Evolutionary conservation across 2,888 invertebrate species (phyloP).

Genomic region (Mythimna pallens): DNA sequence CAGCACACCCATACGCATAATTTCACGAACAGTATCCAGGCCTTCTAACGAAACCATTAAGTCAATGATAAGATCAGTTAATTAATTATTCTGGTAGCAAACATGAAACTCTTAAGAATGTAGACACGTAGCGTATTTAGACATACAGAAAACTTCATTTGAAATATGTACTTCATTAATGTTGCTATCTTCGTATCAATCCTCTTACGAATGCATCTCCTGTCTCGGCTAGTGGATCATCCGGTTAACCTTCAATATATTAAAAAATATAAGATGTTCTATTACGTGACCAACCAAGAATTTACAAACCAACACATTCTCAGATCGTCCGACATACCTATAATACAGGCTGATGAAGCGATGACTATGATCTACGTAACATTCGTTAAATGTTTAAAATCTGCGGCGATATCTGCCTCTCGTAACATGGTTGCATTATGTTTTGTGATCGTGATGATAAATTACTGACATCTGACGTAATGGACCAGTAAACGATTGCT

Average conservation of each 20-base stretch:
- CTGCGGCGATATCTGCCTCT: slow-evolving; percentile 29
- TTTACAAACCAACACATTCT: slow-evolving; percentile 36
- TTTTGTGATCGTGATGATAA: slow-evolving; percentile 43
- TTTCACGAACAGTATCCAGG: background rate
- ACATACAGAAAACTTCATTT: slow-evolving; percentile 29
- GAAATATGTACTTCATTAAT: slow-evolving; percentile 16
- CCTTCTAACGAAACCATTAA: slow-evolving; percentile 18
- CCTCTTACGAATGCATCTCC: background rate
- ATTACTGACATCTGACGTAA: slow-evolving; percentile 48
- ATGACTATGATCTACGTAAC: slow-evolving; percentile 38
- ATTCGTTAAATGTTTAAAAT: slow-evolving; percentile 37
- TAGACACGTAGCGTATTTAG: background rate
- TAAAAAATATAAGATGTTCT: slow-evolving; percentile 51
- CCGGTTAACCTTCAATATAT: slow-evolving; percentile 47
- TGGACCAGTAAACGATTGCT: slow-evolving; percentile 28
- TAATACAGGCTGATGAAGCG: slow-evolving; percentile 5
- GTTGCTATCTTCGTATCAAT: slow-evolving; percentile 13
- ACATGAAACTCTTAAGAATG: slow-evolving; percentile 19
- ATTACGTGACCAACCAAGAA: slow-evolving; percentile 60
- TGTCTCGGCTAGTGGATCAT: slow-evolving; percentile 9
- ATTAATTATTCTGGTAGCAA: slow-evolving; percentile 38
- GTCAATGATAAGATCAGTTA: slow-evolving; percentile 28
- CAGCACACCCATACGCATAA: background rate
- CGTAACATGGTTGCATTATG: slow-evolving; percentile 44
- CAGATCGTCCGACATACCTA: slow-evolving; percentile 40